Percentiles rank a stretch among this genome's conserved stretches.
Evolutionary conservation across 2,797 vertebrate genomes (phyloP).

Genomic region (Crotalus adamanteus): DNA sequence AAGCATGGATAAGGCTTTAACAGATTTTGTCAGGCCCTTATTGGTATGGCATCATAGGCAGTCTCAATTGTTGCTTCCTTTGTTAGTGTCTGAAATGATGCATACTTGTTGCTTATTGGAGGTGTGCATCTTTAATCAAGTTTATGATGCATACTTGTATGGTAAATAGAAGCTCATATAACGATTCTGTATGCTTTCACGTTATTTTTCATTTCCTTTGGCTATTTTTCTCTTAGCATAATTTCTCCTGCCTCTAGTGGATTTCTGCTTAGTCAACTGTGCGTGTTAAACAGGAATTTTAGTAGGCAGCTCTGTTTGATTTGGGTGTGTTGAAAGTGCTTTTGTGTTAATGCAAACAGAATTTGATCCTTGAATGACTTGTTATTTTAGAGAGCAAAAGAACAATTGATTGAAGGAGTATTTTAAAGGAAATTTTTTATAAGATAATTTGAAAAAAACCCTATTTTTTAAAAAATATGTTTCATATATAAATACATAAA

Average conservation of each 20-base stretch:
- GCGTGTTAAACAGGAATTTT: conserved; percentile 36
- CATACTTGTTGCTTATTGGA: background rate
- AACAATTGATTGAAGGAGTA: background rate
- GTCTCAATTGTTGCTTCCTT: background rate
- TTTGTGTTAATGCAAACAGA: conserved; percentile 17
- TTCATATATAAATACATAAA: background rate
- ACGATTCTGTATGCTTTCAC: background rate
- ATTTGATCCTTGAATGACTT: conserved; percentile 14
- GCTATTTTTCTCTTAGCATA: conserved; percentile 10
- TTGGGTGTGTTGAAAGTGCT: background rate
- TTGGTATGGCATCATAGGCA: background rate
- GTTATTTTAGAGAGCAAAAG: background rate
- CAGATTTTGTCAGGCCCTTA: background rate
- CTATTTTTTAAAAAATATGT: conserved; percentile 16
- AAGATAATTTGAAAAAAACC: conserved; percentile 25
- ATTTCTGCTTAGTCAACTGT: conserved; percentile 31
- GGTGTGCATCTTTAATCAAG: background rate
- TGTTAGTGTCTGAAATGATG: background rate
- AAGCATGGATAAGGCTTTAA: background rate
- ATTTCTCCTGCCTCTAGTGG: background rate
- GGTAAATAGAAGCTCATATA: background rate
- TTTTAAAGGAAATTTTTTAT: conserved; percentile 29
- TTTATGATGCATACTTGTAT: background rate
- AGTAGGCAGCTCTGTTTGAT: conserved; percentile 32
- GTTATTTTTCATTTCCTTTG: conserved; percentile 15